phyloP scores from a whole-genome alignment of 2,888 invertebrate species.

The Eugnorisma glareosa region DNA sequence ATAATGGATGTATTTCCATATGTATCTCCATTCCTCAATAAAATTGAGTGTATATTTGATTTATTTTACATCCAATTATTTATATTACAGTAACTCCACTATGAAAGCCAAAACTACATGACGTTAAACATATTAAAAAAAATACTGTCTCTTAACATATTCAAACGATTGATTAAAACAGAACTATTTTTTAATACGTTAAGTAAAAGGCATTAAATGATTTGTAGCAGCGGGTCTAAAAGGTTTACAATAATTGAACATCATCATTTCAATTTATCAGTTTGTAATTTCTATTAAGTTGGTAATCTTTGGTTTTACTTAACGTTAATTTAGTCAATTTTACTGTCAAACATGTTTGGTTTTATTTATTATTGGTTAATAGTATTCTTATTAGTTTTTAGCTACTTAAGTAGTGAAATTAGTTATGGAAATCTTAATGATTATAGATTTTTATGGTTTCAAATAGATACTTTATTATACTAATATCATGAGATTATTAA shows the following conservation, averaged over 20 bases:
- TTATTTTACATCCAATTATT: constrained; percentile 23
- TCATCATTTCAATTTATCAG: constrained; percentile 14
- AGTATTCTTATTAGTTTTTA: constrained; percentile 29
- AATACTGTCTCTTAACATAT: neutral
- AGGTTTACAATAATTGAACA: neutral
- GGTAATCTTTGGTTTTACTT: constrained; percentile 29
- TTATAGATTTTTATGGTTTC: constrained; percentile 14
- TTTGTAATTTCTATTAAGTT: constrained; percentile 28
- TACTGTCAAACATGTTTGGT: constrained; percentile 8
- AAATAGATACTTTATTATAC: neutral
- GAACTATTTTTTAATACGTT: neutral
- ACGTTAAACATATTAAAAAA: neutral
- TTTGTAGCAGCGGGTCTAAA: neutral
- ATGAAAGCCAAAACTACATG: neutral
- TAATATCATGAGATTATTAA: neutral
- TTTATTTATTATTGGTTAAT: constrained; percentile 19
- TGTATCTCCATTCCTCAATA: neutral
- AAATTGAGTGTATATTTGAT: neutral
- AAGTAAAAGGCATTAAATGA: neutral
- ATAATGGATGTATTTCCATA: neutral
- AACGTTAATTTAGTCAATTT: neutral
- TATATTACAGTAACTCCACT: constrained; percentile 8
- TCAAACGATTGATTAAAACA: neutral
- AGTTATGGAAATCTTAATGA: constrained; percentile 16
- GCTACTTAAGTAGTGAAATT: constrained; percentile 36